Evolutionary conservation across 2,113 vertebrate species (phyloP), one percentile per base, ranked within the genome.

Genomic region (Spermophilus dauricus): DNA sequence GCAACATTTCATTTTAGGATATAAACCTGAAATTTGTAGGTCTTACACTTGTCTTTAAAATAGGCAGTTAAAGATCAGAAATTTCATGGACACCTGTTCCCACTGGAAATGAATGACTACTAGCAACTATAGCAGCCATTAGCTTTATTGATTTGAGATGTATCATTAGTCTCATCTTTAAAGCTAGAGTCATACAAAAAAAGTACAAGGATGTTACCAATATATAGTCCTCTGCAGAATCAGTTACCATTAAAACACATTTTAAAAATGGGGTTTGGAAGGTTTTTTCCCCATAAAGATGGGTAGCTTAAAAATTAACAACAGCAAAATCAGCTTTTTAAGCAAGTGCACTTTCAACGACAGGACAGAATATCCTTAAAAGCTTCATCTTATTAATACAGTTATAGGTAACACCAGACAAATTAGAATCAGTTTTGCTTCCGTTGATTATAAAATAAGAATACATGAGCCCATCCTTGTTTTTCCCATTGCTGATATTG

Each of bases 261-360:
- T 95, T 89, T 11, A 5, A 63, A 92, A 95, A 81, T 94, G 32
- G 58, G 77, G 73, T 63, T 95, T 61, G 63, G 17, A 69, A 58
- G 17, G 65, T 84, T 30, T 34, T 30, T 34, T 1, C 30, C 28
- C 65, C 32, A 77, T 53, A 77, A 69, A 76, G 28, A 89, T 24
- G 34, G 22, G 20, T 61, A 85, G 58, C 82, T 95, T 94, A 48
- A 65, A 84, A 88, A 58, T 89, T 70, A 85, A 51, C 42, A 89
- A 61, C 17, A 89, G 78, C 30, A 87, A 96, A 91, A 88, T 65
- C 69, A 86, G 10, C 34, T 11, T 84, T 95, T 80, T 92, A 86
- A 87, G 39, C 13, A 80, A 94, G 26, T 8, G n/a, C 18, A 77
- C 87, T 91, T 97, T 94, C 45, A 91, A 95, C 20, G 34, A 67